Evolutionary conservation across 2,113 vertebrate genomes (phyloP).

Genomic region (Oreotrochilus melanogaster): DNA sequence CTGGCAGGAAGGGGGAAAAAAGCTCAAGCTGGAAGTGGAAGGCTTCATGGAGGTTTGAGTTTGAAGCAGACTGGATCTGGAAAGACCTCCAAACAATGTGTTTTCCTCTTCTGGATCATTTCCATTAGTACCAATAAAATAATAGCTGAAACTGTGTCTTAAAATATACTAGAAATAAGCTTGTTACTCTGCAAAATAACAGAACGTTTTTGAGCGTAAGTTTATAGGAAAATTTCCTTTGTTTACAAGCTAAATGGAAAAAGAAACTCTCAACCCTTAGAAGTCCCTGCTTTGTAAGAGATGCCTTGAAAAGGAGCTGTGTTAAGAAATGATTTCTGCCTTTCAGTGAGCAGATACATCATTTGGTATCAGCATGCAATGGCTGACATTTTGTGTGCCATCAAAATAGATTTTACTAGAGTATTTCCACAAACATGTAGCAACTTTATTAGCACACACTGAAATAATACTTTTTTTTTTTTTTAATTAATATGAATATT

Average conservation of each 20-base stretch:
- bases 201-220: background rate
- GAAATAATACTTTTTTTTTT: background rate
- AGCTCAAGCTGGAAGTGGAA: background rate
- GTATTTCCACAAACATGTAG: background rate
- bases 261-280: background rate
- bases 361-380: background rate
- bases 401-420: background rate
- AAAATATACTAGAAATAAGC: conserved; percentile 4
- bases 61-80: background rate
- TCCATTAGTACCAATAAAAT: conserved; percentile 17
- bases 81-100: background rate
- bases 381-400: background rate
- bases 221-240: conserved; percentile 18
- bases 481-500: background rate
- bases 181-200: conserved; percentile 31
- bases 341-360: background rate
- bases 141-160: background rate
- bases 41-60: background rate
- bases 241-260: conserved; percentile 15
- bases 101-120: background rate
- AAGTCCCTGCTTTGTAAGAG: background rate
- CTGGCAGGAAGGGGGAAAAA: background rate
- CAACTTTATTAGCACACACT: background rate
- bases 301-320: background rate
- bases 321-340: background rate